Evolutionary conservation across 2,797 vertebrate genomes (phyloP), one percentile per base, ranked within the genome.

Genomic region (Xenops minutus): DNA sequence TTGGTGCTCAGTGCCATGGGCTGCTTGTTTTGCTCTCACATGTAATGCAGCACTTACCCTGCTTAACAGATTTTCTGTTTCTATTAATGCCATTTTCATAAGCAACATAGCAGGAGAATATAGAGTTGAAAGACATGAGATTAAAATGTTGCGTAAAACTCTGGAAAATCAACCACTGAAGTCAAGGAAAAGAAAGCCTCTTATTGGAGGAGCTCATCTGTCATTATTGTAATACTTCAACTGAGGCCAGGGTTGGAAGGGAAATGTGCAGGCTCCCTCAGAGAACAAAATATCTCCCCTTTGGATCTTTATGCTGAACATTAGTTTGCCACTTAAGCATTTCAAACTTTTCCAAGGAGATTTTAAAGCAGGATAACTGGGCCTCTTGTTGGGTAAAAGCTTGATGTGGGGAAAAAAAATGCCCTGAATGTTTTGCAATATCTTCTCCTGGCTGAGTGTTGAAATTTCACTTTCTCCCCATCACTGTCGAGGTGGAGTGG

Each of bases 171-270:
- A 29, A 89, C n/a, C 73, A 83, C 32, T 88, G 80, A 92, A 87
- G 84, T 97, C 93, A 97, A 96, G 94, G 74, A 80, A 96, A 96
- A 69, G 77, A 97, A 93, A 96, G 89, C 93, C 55, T 97, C 92
- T 96, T 97, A 95, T 84, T 96, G 88, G 88, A 91, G 92, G 94
- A 95, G 93, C 48, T 97, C 85, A 91, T 96, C 90, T 97, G 74
- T 92, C 88, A 87, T 92, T 97, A 93, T 84, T 55, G 88, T 86
- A 91, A 89, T 91, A 54, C 64, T 92, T 74, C 94, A 94, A 4
- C 75, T 89, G 86, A 94, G 92, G 92, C 69, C 77, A 90, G 88
- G 48, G 71, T 63, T 95, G 94, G 88, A 93, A 96, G 82, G 91
- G 54, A 93, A 95, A 86, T 54, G 37, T 73, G 22, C 51, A 59